These are phyloP conservation scores for Hemicordylus capensis DNA, from an alignment of 2,113 vertebrate species.

Conservation along the genomic window DNA sequence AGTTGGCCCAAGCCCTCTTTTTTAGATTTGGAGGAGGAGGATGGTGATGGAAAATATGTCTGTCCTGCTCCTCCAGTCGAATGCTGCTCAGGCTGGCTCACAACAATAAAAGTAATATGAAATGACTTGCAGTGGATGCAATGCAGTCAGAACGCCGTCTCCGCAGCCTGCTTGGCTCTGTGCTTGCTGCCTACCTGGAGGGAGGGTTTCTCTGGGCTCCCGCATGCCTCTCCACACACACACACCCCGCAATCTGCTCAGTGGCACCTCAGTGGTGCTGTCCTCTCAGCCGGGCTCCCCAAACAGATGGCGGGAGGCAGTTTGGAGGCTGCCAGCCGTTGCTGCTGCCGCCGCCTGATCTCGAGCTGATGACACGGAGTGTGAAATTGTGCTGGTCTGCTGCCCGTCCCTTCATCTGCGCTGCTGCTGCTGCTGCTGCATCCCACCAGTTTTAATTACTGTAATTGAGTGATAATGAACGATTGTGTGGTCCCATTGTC, in stretches of 20 bases:
- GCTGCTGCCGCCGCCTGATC: too few relatives aligned
- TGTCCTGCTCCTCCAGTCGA: too few relatives aligned
- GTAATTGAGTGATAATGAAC: constrained; percentile 82
- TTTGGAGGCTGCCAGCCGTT: not conserved
- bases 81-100: too few relatives aligned
- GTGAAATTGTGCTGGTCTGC: constrained; percentile 72
- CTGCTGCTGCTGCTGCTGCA: constrained; percentile 73
- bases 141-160: accelerated
- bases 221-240: not conserved
- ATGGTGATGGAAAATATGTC: too few relatives aligned
- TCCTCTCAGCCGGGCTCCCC: not conserved
- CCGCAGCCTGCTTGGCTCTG: not conserved
- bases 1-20: too few relatives aligned
- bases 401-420: constrained; percentile 59
- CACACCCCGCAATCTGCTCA: constrained; percentile 4
- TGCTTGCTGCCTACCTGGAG: not conserved
- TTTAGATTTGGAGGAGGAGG: too few relatives aligned
- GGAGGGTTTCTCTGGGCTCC: not conserved
- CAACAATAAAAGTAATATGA: too few relatives aligned
- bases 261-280: constrained; percentile 11
- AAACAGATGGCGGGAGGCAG: constrained; percentile 77
- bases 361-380: constrained; percentile 32
- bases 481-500: constrained; percentile 69
- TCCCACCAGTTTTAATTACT: constrained; percentile 79
- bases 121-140: too few relatives aligned